phyloP scores from a whole-genome alignment of 2,888 invertebrate species.

The Steromphala cineraria region DNA sequence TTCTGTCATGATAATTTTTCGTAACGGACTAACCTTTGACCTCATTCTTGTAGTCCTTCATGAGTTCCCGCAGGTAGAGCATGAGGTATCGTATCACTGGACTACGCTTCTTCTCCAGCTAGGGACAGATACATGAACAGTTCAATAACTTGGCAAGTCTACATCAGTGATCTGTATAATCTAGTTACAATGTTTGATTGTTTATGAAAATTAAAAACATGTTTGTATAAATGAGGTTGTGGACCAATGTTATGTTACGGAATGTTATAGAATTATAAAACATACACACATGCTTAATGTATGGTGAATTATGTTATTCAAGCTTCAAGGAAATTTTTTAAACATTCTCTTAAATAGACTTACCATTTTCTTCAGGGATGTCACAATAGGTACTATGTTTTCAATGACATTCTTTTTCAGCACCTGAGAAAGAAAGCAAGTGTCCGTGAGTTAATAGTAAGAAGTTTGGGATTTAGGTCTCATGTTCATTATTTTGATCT shows the following conservation, averaged over 20 bases:
- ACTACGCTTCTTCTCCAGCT: slow-evolving; percentile 77
- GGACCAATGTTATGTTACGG: too few species aligned
- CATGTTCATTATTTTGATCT: too few species aligned
- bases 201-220: too few species aligned
- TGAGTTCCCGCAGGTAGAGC: slow-evolving; percentile 76
- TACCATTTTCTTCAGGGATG: slow-evolving; percentile 80
- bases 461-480: too few species aligned
- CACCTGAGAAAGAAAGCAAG: slow-evolving; percentile 62
- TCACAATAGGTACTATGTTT: slow-evolving; percentile 81
- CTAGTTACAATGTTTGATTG: too few species aligned
- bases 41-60: slow-evolving; percentile 77
- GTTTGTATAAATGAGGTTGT: too few species aligned
- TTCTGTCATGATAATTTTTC: background rate
- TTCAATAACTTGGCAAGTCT: background rate
- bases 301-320: background rate
- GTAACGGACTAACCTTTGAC: slow-evolving; percentile 65
- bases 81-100: slow-evolving; percentile 76
- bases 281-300: too few species aligned
- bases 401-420: slow-evolving; percentile 82
- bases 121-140: background rate
- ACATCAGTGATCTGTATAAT: too few species aligned
- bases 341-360: slow-evolving; percentile 32
- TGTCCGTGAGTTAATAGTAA: too few species aligned
- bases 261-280: too few species aligned
- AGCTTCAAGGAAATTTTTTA: too few species aligned